phyloP scores from a whole-genome alignment of 2,113 vertebrate genomes.

The Sceloporus tristichus region DNA sequence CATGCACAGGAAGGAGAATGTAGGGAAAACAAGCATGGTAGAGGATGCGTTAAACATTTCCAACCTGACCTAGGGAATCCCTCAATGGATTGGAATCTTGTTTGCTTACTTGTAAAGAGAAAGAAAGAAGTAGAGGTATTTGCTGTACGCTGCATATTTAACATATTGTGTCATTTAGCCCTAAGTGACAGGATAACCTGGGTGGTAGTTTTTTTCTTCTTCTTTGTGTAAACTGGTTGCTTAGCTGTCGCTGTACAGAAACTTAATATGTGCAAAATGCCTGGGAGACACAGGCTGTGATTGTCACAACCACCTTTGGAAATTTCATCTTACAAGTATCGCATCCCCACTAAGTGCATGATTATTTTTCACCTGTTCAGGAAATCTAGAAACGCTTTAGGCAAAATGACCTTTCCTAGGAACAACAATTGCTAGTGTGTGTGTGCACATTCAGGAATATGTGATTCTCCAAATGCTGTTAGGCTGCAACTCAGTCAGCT shows the following conservation, averaged over 20 bases:
- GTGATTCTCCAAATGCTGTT: not conserved
- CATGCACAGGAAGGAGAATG: too few species aligned
- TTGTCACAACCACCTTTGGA: constrained; percentile 36
- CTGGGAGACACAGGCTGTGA: constrained; percentile 9
- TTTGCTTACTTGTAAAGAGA: too few species aligned
- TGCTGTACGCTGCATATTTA: not conserved
- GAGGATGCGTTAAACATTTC: too few species aligned
- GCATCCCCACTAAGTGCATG: constrained; percentile 9
- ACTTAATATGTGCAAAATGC: constrained; percentile 5
- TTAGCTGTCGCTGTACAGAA: constrained; percentile 1
- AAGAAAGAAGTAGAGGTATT: too few species aligned
- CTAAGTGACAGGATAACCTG: not conserved
- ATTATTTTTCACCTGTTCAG: constrained; percentile 20
- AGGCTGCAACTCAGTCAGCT: too few species aligned
- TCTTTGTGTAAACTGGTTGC: constrained; percentile 1
- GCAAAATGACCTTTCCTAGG: not conserved
- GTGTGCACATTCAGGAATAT: not conserved
- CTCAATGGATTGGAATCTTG: too few species aligned
- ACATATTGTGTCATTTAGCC: not conserved
- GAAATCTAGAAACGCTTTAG: not conserved
- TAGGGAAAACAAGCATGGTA: too few species aligned
- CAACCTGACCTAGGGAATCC: too few species aligned
- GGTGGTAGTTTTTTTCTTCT: not conserved
- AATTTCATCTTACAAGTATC: not conserved
- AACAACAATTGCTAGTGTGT: not conserved